Evolutionary conservation across 2,113 vertebrate genomes (phyloP), one percentile per base, ranked within the genome.

Genomic region (Tetraodon nigroviridis): DNA sequence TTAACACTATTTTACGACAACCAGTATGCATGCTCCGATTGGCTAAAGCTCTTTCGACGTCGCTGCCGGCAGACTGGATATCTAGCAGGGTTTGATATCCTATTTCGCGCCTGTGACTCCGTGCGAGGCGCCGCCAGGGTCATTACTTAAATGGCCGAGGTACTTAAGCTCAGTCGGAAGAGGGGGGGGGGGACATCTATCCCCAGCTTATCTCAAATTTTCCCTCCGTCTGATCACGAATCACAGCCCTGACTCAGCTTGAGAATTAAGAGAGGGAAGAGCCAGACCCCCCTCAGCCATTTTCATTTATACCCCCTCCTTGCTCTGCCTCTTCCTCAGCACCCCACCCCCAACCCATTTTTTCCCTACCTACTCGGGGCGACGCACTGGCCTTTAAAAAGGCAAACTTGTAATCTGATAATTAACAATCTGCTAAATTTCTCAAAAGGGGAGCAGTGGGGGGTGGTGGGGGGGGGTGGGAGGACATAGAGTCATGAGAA

Each of bases 341-440:
- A 0, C n/a, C 46, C 29, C 61, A 13, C 13, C 44, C 15, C 17
- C 16, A 2, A 41, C 21, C 29, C 48, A n/a, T n/a, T 48, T 58
- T 44, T 37, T 54, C 19, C 48, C 51, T 51, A 73, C 58, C 72
- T 70, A 84, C 85, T 86, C 15, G 62, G 61, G 84, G 84, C 82
- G 41, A 49, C 57, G 48, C 6, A 62, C 55, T 86, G 86, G 80
- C 88, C 86, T 90, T 89, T 88, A 81, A 86, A 79, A 80, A 82
- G 82, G 69, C 80, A 79, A 86, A 83, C 71, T 84, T 86, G 84
- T 88, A 90, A 89, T 90, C 87, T 79, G 80, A 89, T 89, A 88
- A 90, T 90, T 88, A 88, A 88, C 87, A 89, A 90, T 90, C 84
- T 85, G 84, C 83, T 87, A 82, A 81, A 86, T 86, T 88, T 89